Percentiles rank a stretch among this genome's conserved stretches.
These are phyloP conservation scores for Neodiprion lecontei DNA, from an alignment of 1,140 invertebrate genomes.

Conservation along the genomic window DNA sequence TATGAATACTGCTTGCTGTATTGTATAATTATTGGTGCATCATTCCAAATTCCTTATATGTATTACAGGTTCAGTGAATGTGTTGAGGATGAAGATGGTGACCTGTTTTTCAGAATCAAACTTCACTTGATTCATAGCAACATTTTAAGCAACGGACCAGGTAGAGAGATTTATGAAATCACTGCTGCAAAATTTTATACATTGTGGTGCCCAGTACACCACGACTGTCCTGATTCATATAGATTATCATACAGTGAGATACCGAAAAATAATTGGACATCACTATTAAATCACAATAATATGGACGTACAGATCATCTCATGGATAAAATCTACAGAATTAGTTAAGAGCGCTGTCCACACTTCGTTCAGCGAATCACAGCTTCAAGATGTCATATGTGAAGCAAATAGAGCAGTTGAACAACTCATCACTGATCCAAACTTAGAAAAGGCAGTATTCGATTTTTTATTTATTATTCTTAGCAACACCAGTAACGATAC, in stretches of 20 bases:
- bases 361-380: constrained; percentile 18
- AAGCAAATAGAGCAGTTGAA: constrained; percentile 22
- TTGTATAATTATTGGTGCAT: background rate
- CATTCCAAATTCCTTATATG: background rate
- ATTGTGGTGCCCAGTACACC: background rate
- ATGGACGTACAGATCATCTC: constrained; percentile 34
- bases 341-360: constrained; percentile 24
- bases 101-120: constrained; percentile 23
- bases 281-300: constrained; percentile 33
- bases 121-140: constrained; percentile 29
- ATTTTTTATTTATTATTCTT: constrained; percentile 41
- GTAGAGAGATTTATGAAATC: constrained; percentile 43
- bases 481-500: constrained; percentile 9
- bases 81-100: background rate
- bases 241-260: constrained; percentile 12
- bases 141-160: constrained; percentile 35
- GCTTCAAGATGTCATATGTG: constrained; percentile 22
- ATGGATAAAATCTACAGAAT: constrained; percentile 38
- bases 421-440: constrained; percentile 31
- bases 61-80: background rate
- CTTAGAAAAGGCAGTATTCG: constrained; percentile 41
- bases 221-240: background rate
- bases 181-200: constrained; percentile 36
- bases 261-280: constrained; percentile 20
- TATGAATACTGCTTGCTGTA: background rate